Evolutionary conservation across 2,888 invertebrate species (phyloP), one percentile per base, ranked within the genome.

Genomic region (Pseudococcus viburni): DNA sequence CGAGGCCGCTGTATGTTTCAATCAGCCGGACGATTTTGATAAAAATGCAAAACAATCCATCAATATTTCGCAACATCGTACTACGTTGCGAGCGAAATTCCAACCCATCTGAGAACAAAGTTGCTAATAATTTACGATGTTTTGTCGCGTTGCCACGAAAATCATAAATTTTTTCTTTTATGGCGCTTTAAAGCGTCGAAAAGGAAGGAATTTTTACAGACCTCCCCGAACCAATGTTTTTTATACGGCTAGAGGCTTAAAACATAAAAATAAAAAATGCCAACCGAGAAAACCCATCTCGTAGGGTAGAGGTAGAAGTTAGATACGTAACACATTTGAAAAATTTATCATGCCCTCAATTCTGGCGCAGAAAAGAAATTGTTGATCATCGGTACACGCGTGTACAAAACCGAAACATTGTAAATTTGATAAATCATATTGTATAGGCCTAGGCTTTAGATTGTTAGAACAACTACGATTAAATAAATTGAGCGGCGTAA

Each of bases 121-220:
- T 73, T 5, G 26, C 73, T 64, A 42, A 77, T 77, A 77, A 77
- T 77, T 77, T 77, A 77, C 19, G 39, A 22, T 15, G 22, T 19
- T 64, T 22, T 64, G 64, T 19, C 64, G 73, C 19, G 9, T 22
- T 3, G 11, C 33, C 1, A 7, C 77, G 33, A 77, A 77, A 77
- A 77, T 77, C 77, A 77, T 77, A 77, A 77, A 77, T 77, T 39
- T 77, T 39, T 77, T 77, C 17, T 7, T 77, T 77, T 77, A 77
- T 33, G 9, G 39, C 33, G 77, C 9, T 77, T 39, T 77, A 42
- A 77, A 39, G 77, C 17, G 39, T 39, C 7, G 33, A 39, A 77
- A 77, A 77, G 39, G 8, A 42, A 8, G 7, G 39, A 77, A 77
- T 77, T 77, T 77, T 39, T 77, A 17, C 12, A 12, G 11, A 73